phyloP scores from a whole-genome alignment of 2,113 vertebrate genomes.

The Ophiodon elongatus region DNA sequence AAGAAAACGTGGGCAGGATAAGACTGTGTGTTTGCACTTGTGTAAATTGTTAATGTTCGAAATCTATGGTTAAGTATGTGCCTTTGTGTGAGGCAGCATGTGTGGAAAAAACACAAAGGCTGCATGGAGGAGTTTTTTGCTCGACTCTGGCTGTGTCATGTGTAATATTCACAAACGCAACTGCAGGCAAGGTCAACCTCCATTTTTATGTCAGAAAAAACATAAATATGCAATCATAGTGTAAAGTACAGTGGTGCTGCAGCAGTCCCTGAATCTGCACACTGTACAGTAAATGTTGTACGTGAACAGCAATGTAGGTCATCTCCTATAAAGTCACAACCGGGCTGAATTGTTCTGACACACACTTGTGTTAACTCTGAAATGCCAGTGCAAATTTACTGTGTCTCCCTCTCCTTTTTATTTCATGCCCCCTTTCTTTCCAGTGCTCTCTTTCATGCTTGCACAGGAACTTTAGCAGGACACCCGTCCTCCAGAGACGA shows the following conservation, averaged over 20 bases:
- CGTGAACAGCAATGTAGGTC: conserved; percentile 63
- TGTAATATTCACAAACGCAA: conserved; percentile 34
- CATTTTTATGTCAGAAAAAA: conserved; percentile 12
- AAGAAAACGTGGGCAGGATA: neutral
- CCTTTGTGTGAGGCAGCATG: conserved; percentile 1
- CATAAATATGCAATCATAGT: conserved; percentile 20
- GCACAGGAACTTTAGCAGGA: conserved; percentile 51
- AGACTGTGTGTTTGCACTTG: conserved; percentile 1
- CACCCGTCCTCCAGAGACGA: conserved; percentile 39
- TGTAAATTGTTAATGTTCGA: too few species aligned
- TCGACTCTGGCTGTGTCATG: conserved; percentile 57
- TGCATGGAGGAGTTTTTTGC: too few species aligned
- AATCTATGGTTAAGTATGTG: neutral
- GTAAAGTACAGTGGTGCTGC: conserved; percentile 30
- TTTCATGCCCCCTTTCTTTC: conserved; percentile 50
- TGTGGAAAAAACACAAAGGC: conserved; percentile 14
- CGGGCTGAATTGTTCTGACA: conserved; percentile 69
- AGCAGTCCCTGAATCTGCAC: conserved; percentile 43
- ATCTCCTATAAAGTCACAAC: conserved; percentile 55
- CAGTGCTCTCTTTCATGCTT: conserved; percentile 19
- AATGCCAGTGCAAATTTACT: conserved; percentile 60
- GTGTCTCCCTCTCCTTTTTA: conserved; percentile 32
- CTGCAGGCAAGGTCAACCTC: conserved; percentile 42
- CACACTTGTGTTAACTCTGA: conserved; percentile 60
- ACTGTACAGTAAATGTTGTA: conserved; percentile 56